A percentile compares a stretch with the other conserved stretches of the same genome.
Evolutionary conservation across 2,888 invertebrate genomes (phyloP).

Genomic region (Allacma fusca): DNA sequence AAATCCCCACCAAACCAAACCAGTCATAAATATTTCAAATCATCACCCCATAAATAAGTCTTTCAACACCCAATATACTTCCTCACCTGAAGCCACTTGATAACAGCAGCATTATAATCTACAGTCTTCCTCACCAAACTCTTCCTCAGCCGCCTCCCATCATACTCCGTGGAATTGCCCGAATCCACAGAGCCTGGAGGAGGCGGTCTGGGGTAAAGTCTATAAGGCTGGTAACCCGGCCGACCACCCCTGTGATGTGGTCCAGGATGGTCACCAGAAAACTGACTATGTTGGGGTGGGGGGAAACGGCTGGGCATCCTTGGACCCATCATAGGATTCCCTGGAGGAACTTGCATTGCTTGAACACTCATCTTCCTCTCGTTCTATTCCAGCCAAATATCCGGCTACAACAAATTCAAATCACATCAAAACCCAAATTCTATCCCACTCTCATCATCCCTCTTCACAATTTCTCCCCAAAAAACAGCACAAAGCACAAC

Average conservation of each 20-base stretch:
- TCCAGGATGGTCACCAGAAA: constrained; percentile 39
- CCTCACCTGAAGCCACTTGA: constrained; percentile 86
- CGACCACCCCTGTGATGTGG: constrained; percentile 48
- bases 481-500: no score
- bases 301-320: constrained; percentile 48
- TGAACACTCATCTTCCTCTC: constrained; percentile 43
- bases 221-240: constrained; percentile 66
- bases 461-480: no score
- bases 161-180: constrained; percentile 73
- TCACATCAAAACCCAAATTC: no score
- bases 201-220: constrained; percentile 65
- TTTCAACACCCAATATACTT: no score
- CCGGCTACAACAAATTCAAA: no score
- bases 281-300: constrained; percentile 41
- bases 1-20: constrained; percentile 47
- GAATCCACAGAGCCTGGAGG: constrained; percentile 38
- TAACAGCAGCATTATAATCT: constrained; percentile 95
- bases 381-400: no score
- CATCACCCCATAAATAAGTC: neutral
- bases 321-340: constrained; percentile 19
- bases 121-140: constrained; percentile 97
- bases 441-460: no score
- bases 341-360: constrained; percentile 18
- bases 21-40: neutral
- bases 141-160: constrained; percentile 93